phyloP scores from a whole-genome alignment of 92 coral and sea anemone species.

The Ricordea florida region DNA sequence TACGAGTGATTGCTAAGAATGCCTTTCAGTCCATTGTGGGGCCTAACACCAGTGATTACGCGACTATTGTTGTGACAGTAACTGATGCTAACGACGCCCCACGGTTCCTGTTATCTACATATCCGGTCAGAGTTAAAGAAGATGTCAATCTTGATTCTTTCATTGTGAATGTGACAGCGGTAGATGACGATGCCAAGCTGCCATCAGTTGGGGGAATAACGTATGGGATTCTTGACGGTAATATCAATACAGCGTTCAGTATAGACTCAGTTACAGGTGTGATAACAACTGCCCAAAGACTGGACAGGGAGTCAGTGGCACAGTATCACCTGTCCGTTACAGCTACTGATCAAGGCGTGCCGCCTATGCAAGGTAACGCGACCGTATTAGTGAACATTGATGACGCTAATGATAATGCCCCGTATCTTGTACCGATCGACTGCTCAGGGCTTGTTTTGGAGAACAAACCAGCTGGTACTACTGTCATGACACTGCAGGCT shows the following conservation, averaged over 20 bases:
- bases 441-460: slow-evolving; percentile 76
- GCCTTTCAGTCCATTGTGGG: slow-evolving; percentile 73
- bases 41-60: slow-evolving; percentile 76
- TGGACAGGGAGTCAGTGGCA: slow-evolving; percentile 83
- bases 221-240: slow-evolving; percentile 75
- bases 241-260: slow-evolving; percentile 59
- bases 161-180: slow-evolving; percentile 88
- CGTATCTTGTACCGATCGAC: slow-evolving; percentile 53
- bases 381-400: slow-evolving; percentile 67
- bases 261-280: slow-evolving; percentile 66
- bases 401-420: slow-evolving; percentile 94
- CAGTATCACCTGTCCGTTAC: slow-evolving; percentile 74
- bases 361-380: slow-evolving; percentile 84
- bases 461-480: slow-evolving; percentile 68
- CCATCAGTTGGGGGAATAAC: slow-evolving; percentile 26
- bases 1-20: slow-evolving; percentile 85
- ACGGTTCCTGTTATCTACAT: slow-evolving; percentile 69
- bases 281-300: slow-evolving; percentile 55
- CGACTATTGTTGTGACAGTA: slow-evolving; percentile 76
- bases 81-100: slow-evolving; percentile 96
- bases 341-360: slow-evolving; percentile 83
- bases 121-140: slow-evolving; percentile 60
- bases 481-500: slow-evolving; percentile 71
- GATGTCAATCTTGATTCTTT: slow-evolving; percentile 57
- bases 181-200: slow-evolving; percentile 78